Percentiles rank a stretch among this genome's conserved stretches.
Evolutionary conservation across 2,888 invertebrate species (phyloP).

Genomic region (Hyalella azteca): DNA sequence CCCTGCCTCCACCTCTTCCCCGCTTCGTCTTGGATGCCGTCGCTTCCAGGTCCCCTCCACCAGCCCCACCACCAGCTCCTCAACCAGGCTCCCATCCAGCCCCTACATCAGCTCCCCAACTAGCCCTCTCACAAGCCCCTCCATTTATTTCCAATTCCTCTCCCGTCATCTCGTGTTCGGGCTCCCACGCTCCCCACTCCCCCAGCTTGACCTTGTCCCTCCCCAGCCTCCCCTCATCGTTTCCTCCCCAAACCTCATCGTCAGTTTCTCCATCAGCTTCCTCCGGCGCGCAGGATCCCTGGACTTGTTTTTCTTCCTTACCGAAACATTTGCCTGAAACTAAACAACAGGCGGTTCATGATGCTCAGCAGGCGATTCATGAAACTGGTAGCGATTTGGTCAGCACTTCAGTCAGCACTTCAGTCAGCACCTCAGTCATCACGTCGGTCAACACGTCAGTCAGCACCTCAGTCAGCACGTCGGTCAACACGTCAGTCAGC

Average conservation of each 20-base stretch:
- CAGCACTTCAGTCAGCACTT: background rate
- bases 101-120: background rate
- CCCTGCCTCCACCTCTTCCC: constrained; percentile 7
- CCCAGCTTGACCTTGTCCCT: background rate
- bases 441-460: background rate
- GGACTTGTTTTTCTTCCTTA: no score
- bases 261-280: background rate
- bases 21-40: constrained; percentile 13
- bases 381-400: background rate
- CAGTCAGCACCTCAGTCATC: background rate
- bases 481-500: background rate
- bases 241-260: background rate
- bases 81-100: background rate
- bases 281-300: no score
- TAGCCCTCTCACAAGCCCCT: background rate
- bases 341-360: no score
- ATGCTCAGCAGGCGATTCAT: background rate
- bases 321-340: no score
- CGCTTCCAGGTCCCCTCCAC: background rate
- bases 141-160: no score
- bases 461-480: background rate
- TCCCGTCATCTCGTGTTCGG: no score
- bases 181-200: background rate
- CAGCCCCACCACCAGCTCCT: background rate
- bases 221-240: background rate